phyloP scores from a whole-genome alignment of 1,140 invertebrate species.

The Drosophila eugracilis region DNA sequence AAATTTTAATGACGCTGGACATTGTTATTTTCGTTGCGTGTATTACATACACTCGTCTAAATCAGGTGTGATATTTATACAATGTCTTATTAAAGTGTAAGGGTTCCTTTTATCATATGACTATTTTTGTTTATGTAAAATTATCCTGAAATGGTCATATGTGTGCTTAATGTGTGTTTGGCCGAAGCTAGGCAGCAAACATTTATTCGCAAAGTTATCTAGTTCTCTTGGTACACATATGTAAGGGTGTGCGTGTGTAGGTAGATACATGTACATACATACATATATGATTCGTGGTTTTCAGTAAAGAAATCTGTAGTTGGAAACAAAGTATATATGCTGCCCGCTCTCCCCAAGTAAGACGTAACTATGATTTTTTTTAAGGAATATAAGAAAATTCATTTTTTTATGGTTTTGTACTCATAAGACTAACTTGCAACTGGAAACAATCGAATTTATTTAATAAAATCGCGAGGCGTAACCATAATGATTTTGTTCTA shows the following conservation, averaged over 20 bases:
- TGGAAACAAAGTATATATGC: slow-evolving; percentile 1
- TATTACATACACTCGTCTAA: slow-evolving; percentile 36
- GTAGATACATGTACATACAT: slow-evolving; percentile 13
- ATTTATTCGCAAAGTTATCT: slow-evolving; percentile 39
- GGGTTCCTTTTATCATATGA: slow-evolving; percentile 27
- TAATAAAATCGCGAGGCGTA: slow-evolving; percentile 15
- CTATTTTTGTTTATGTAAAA: slow-evolving; percentile 18
- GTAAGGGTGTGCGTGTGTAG: not conserved
- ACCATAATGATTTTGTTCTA: slow-evolving; percentile 12
- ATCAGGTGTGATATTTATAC: slow-evolving; percentile 42
- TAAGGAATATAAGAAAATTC: too few species aligned
- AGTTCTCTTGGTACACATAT: slow-evolving; percentile 31
- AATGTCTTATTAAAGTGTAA: slow-evolving; percentile 16
- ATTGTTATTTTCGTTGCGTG: slow-evolving; percentile 16
- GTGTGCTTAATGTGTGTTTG: not conserved
- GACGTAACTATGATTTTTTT: not conserved
- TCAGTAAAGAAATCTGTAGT: slow-evolving; percentile 25
- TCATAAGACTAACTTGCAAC: not conserved
- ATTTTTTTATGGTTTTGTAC: not conserved
- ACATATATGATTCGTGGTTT: slow-evolving; percentile 35
- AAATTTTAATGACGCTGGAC: not conserved
- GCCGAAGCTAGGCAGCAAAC: slow-evolving; percentile 17
- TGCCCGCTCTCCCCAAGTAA: not conserved
- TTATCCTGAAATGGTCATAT: slow-evolving; percentile 1
- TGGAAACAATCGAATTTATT: not conserved